Evolutionary conservation across 2,797 vertebrate species (phyloP).

Genomic region (Dendrocincla tyrannina): DNA sequence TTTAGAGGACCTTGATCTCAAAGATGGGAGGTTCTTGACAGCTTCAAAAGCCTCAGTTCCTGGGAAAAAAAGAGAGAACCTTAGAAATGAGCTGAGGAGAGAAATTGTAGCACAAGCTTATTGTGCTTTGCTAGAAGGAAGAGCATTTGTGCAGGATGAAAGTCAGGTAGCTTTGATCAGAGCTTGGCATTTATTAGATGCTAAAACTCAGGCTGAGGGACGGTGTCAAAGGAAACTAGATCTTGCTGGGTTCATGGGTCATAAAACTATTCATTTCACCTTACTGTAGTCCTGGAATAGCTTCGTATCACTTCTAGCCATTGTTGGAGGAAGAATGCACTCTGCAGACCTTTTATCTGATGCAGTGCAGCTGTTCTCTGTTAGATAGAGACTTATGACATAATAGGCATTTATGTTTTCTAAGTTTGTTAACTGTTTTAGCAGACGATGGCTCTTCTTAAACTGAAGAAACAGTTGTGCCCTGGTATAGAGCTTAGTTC

Average conservation of each 20-base stretch:
- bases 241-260: slow-evolving; percentile 1
- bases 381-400: background rate
- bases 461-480: slow-evolving; percentile 35
- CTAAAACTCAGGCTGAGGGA: background rate
- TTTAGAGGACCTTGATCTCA: background rate
- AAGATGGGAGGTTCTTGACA: background rate
- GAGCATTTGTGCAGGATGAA: background rate
- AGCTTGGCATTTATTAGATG: background rate
- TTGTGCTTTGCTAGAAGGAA: background rate
- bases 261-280: slow-evolving; percentile 27
- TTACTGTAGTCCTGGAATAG: slow-evolving; percentile 10
- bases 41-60: background rate
- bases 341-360: slow-evolving; percentile 31
- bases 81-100: background rate
- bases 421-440: background rate
- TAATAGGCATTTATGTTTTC: background rate
- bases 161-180: slow-evolving; percentile 15
- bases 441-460: background rate
- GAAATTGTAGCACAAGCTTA: background rate
- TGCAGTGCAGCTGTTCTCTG: slow-evolving; percentile 34
- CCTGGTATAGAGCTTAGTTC: background rate
- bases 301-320: background rate
- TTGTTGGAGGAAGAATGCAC: slow-evolving; percentile 23
- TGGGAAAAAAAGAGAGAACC: background rate
- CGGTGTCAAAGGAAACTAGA: background rate